Evolutionary conservation across 1,140 invertebrate genomes (phyloP), one percentile per base, ranked within the genome.

Genomic region (Drosophila truncata): DNA sequence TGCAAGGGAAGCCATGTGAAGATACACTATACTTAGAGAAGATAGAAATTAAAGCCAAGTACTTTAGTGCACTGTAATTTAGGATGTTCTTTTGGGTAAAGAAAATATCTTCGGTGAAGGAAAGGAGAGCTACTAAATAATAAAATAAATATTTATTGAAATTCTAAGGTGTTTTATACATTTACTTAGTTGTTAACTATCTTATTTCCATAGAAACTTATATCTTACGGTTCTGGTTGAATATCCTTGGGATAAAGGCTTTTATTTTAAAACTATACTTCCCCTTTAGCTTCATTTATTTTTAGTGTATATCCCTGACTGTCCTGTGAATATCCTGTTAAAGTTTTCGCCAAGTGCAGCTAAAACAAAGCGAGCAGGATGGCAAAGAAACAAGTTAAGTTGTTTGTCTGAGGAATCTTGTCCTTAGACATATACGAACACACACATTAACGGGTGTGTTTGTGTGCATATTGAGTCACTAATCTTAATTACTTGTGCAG

Each of bases 401-500:
- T 72, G 69, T 72, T 72, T 72, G 69, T 72, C 66, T 72, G 42
- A 49, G 66, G 66, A 72, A 59, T 72, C 66, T 23, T 71, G 42
- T 49, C 39, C 54, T 49, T 33, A 35, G 63, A 54, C 62, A 16
- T 27, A 29, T 23, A 33, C 44, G 35, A 33, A 25, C 13, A 46
- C 37, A 29, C 42, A 35, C 55, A 37, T 57, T 39, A 49, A 49
- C 33, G 33, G 2, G 10, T 42, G 47, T 64, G 11, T 31, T n/a
- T 52, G 55, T 80, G 50, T 79, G 60, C 61, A 79, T 75, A 77
- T 85, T 81, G 66, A 69, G 79, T 80, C 82, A 81, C 82, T 85
- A 71, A 78, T 81, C 83, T 80, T 86, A 84, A 85, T 84, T 84
- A 84, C 82, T 84, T 74, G 71, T 74, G 79, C 70, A 76, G 80